Base-by-base conservation (phyloP, 2,888 invertebrate species). In the Heteropelma amictum region DNA sequence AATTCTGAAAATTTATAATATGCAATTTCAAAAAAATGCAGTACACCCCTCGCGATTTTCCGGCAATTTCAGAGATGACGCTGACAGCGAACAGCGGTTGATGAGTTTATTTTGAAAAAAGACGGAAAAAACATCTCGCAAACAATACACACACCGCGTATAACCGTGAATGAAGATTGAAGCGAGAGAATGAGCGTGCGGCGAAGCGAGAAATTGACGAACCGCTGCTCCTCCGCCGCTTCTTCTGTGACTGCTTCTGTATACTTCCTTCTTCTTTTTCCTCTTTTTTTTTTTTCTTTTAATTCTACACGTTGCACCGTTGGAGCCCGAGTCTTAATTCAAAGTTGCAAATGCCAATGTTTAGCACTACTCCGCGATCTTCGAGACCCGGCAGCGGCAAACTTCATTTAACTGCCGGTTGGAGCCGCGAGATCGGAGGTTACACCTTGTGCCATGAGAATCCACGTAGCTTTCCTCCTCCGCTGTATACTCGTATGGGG, bases 361-460 rank as follows among this genome's bases (percentile, higher is more conserved):
- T 82, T 80, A 78, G 68, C 63, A 54, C 69, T 23, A n/a, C 30
- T 8, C 14, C 28, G 56, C 42, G 33, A 51, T 58, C 45, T n/a
- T 63, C 53, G 69, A 72, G 60, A 63, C 72, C 71, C 58, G 64
- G 54, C 60, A 58, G 35, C 47, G n/a, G 53, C 63, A 68, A 42
- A 21, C 60, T 30, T 58, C 60, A 35, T 51, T 51, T 26, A 56
- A 69, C 56, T 73, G 70, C 53, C 61, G 42, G 72, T 69, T 49
- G 61, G 78, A 65, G 69, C 54, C 68, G 47, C 58, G 56, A 72
- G 81, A 69, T 80, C 82, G 79, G 74, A 79, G 81, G 82, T 82
- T 79, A 81, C 68, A 42, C 26, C 72, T 65, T 68, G 70, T 77
- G 79, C 72, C 81, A 82, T 82, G 82, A 76, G 82, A 82, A 82